phyloP scores from a whole-genome alignment of 2,888 invertebrate genomes.

The Drosophila macrospina region DNA sequence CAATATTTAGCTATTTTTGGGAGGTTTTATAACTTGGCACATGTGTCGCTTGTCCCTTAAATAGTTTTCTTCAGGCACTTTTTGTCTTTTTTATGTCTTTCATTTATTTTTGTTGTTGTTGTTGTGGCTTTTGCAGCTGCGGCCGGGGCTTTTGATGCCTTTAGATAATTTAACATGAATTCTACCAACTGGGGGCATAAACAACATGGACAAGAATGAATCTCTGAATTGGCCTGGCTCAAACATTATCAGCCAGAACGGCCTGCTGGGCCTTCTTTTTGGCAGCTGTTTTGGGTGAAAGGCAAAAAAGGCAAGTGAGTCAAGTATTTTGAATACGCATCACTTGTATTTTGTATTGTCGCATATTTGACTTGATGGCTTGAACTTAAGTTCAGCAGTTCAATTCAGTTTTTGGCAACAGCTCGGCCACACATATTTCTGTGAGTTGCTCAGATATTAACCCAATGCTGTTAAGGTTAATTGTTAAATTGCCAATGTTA shows the following conservation, averaged over 20 bases:
- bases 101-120: conserved; percentile 44
- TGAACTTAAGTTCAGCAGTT: conserved; percentile 1
- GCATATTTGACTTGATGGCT: conserved; percentile 10
- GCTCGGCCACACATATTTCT: neutral
- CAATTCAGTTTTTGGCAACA: conserved; percentile 4
- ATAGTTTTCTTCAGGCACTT: conserved; percentile 45
- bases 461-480: neutral
- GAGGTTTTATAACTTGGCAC: conserved; percentile 65
- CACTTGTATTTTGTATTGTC: conserved; percentile 7
- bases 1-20: conserved; percentile 48
- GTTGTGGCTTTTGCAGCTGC: conserved; percentile 36
- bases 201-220: conserved; percentile 37
- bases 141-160: conserved; percentile 56
- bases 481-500: neutral
- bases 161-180: conserved; percentile 67
- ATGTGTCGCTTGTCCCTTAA: conserved; percentile 64
- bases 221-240: conserved; percentile 49
- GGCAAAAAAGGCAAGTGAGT: conserved; percentile 56
- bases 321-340: conserved; percentile 40
- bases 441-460: conserved; percentile 1
- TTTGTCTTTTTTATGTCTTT: conserved; percentile 27
- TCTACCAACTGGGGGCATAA: conserved; percentile 58
- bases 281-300: conserved; percentile 67
- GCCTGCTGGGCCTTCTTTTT: conserved; percentile 32
- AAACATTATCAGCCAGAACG: conserved; percentile 48